Percentiles rank a stretch among this genome's conserved stretches.
phyloP scores from a whole-genome alignment of 2,888 invertebrate genomes.

The Erebia ligea region DNA sequence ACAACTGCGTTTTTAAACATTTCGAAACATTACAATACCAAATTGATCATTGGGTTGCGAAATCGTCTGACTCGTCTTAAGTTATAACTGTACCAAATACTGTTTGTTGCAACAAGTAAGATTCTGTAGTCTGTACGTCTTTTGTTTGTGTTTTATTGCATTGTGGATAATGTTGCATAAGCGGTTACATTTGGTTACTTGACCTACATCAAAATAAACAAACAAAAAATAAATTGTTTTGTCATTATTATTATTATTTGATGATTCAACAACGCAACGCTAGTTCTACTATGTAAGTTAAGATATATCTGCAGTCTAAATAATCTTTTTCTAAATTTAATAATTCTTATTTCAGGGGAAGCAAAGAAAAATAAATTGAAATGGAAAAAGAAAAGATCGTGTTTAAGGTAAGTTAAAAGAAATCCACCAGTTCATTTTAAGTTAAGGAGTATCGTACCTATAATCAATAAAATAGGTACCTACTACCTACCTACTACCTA shows the following conservation, averaged over 20 bases:
- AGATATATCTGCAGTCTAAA: no score
- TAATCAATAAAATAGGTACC: no score
- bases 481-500: no score
- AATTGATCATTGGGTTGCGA: slow-evolving; percentile 31
- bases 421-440: no score
- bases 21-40: slow-evolving; percentile 28
- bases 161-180: slow-evolving; percentile 3
- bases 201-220: background rate
- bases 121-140: background rate
- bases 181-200: slow-evolving; percentile 7
- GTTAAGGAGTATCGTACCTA: no score
- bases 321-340: background rate
- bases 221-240: background rate
- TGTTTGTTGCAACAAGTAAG: slow-evolving; percentile 15
- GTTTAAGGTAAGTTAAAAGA: slow-evolving; percentile 65
- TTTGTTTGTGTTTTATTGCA: slow-evolving; percentile 4
- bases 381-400: slow-evolving; percentile 78
- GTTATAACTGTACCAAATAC: slow-evolving; percentile 25
- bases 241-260: no score
- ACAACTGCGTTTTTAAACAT: slow-evolving; percentile 25
- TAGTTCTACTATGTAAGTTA: no score
- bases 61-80: slow-evolving; percentile 26
- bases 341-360: slow-evolving; percentile 40
- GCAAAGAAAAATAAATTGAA: slow-evolving; percentile 32
- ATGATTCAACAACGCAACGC: no score